These are phyloP conservation scores for Lissocephala sabroskyi DNA, from an alignment of 2,888 invertebrate species.

Conservation along the genomic window DNA sequence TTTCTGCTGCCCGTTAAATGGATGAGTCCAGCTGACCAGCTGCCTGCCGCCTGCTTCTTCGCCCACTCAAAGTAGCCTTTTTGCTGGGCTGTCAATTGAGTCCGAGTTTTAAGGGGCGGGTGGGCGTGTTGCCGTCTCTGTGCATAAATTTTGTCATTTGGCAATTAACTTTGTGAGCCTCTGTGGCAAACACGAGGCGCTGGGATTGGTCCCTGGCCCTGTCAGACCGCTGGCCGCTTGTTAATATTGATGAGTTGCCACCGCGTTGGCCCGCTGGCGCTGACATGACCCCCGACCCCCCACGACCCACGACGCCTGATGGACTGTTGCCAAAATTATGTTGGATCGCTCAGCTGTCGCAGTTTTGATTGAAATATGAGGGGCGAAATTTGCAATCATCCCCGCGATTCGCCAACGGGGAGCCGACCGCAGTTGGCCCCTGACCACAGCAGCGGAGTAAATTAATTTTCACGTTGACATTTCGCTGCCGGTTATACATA, in stretches of 20 bases:
- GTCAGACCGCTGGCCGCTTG: constrained; percentile 47
- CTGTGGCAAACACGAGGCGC: constrained; percentile 10
- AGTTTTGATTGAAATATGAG: constrained; percentile 63
- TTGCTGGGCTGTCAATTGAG: constrained; percentile 29
- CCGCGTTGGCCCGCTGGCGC: constrained; percentile 16
- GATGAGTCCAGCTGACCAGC: no score
- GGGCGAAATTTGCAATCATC: constrained; percentile 20
- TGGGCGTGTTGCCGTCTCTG: constrained; percentile 11
- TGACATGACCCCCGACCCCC: constrained; percentile 3
- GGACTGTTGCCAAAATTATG: constrained; percentile 64
- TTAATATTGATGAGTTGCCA: constrained; percentile 58
- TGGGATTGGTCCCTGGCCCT: constrained; percentile 30
- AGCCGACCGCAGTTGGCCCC: neutral
- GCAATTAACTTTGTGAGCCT: constrained; percentile 54
- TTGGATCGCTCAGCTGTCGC: constrained; percentile 56
- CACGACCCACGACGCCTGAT: constrained; percentile 28
- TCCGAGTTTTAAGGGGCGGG: neutral
- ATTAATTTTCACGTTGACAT: constrained; percentile 64
- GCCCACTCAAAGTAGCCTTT: no score
- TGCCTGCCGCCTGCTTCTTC: no score
- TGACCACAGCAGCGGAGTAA: constrained; percentile 41
- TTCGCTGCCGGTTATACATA: constrained; percentile 58
- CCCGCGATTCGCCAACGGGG: neutral
- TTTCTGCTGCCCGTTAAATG: no score
- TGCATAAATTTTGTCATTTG: constrained; percentile 58